Base-by-base conservation (phyloP, 2,888 invertebrate genomes). In the Dynastes tityus region DNA sequence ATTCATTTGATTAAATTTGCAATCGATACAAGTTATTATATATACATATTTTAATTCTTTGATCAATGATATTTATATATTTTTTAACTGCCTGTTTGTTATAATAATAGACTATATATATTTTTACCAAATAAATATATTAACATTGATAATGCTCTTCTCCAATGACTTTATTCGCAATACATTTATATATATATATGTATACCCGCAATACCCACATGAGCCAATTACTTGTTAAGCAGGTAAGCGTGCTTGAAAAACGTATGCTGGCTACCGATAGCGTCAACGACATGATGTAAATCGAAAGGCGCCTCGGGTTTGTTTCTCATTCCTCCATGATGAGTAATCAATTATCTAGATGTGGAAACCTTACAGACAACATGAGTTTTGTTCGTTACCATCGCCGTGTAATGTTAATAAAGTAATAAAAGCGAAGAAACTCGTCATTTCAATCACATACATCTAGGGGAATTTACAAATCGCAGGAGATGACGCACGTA, bases 281-380 rank as follows among this genome's bases (percentile, higher is more conserved):
- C 45, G 73, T 74, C 61, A 40, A 61, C 61, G 61, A 74, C 61
- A 61, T 22, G 40, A 74, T 74, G 45, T 74, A 74, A 74, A 74
- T 61, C 49, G 73, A 74, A 74, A 74, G 73, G 73, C 73, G 73
- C 73, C 73, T 74, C 58, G 45, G 61, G 73, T 74, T 74, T 74
- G 63, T 61, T 40, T 61, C 58, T 74, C 73, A 74, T 74, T 74
- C 73, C 73, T 74, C 27, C 40, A 61, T 45, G 73, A 74, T 74
- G 73, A 74, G 73, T 74, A 74, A 74, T 74, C 61, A 61, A 74
- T 49, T 74, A 74, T 74, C 61, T 63, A 45, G 27, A 74, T 27
- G 45, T 73, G 73, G 61, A 74, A 61, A 74, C 61, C 45, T 11
- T 45, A 45, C 73, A 45, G 45, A 63, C 73, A 74, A 74, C 73